Evolutionary conservation across 2,888 invertebrate species (phyloP).

Genomic region (Eupithecia pulchellata): DNA sequence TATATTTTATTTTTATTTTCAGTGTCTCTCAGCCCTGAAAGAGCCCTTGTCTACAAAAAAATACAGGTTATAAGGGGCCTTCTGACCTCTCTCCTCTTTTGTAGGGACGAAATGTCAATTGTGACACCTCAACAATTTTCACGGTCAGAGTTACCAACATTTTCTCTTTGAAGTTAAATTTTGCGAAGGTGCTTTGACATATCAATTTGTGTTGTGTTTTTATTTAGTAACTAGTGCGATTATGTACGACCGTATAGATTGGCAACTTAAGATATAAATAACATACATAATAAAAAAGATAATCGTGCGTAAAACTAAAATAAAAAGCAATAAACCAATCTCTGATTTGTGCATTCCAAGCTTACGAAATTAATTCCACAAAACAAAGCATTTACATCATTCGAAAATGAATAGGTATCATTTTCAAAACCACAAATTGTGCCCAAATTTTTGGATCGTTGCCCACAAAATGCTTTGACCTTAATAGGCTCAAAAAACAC

Average conservation of each 20-base stretch:
- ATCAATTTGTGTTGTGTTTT: too few relatives aligned
- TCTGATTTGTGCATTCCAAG: constrained; percentile 16
- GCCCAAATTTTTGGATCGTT: constrained; percentile 42
- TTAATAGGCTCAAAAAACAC: constrained; percentile 40
- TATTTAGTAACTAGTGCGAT: too few relatives aligned
- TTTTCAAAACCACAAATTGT: constrained; percentile 35
- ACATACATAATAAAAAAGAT: too few relatives aligned
- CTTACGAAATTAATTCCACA: constrained; percentile 34
- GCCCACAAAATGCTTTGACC: constrained; percentile 37
- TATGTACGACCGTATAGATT: too few relatives aligned
- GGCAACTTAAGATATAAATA: too few relatives aligned
- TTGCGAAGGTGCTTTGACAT: neutral
- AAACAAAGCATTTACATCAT: constrained; percentile 39
- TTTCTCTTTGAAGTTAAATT: constrained; percentile 6
- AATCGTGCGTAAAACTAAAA: too few relatives aligned
- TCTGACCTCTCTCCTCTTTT: neutral
- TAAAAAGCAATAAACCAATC: too few relatives aligned
- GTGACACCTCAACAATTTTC: constrained; percentile 3
- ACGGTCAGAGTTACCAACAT: neutral
- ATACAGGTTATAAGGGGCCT: neutral
- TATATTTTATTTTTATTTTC: too few relatives aligned
- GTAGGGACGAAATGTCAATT: constrained; percentile 1
- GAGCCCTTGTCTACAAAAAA: neutral
- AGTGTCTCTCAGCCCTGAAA: neutral
- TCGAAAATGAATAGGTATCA: constrained; percentile 28